Conservation (phyloP, 2,113 vertebrate species). For the Sitta europaea region DNA sequence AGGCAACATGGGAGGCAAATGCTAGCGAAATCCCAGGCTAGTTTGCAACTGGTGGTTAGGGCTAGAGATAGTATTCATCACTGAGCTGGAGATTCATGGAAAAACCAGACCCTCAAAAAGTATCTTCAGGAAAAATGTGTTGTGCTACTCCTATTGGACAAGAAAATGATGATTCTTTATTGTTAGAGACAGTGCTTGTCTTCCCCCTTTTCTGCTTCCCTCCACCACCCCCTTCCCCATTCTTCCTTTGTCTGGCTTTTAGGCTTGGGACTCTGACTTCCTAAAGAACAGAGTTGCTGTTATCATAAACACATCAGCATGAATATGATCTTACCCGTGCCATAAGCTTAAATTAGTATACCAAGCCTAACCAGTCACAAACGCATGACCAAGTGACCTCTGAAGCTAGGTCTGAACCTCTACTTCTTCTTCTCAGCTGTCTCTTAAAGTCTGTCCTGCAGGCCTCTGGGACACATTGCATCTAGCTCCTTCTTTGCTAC, state of each 20-base stretch:
- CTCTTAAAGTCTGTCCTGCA: background rate
- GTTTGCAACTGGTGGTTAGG: background rate
- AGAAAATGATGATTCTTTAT: background rate
- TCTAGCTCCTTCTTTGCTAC: background rate
- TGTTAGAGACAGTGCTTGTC: background rate
- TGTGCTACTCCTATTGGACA: background rate
- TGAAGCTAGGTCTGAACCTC: background rate
- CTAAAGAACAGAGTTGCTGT: background rate
- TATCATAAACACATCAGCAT: background rate
- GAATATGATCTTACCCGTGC: background rate
- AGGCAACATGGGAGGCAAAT: background rate
- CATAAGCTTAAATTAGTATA: background rate
- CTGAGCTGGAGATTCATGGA: background rate
- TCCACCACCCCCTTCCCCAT: accelerated
- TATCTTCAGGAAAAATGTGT: background rate
- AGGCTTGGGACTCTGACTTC: background rate
- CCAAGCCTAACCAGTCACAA: background rate
- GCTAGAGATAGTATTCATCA: background rate
- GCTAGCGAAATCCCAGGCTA: background rate
- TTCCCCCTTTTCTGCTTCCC: background rate
- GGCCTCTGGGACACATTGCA: background rate
- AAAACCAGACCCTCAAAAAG: background rate
- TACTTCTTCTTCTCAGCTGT: background rate
- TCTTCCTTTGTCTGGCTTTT: background rate
- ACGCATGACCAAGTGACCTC: background rate